Evolutionary conservation across 2,797 vertebrate species (phyloP).

Genomic region (Lepus townsendii): DNA sequence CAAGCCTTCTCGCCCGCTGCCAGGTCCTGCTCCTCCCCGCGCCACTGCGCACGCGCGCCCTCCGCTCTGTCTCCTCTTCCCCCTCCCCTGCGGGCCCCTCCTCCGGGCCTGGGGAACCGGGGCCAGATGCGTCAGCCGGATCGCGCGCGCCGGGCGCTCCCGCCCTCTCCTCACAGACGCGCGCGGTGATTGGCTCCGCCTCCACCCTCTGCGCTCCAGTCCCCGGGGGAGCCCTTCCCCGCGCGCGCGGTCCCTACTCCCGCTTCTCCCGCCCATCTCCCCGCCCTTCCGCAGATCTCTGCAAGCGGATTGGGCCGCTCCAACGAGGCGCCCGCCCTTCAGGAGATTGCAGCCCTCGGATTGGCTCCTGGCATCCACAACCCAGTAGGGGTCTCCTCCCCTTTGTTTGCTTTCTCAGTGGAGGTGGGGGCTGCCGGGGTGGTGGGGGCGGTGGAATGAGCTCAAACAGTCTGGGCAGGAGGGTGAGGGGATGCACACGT

Average conservation of each 20-base stretch:
- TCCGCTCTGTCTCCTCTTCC: slow-evolving; percentile 40
- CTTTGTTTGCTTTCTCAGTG: slow-evolving; percentile 70
- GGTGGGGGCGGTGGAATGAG: background rate
- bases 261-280: background rate
- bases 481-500: slow-evolving; percentile 42
- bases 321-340: slow-evolving; percentile 51
- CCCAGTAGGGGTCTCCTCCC: slow-evolving; percentile 65
- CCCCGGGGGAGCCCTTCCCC: background rate
- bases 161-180: background rate
- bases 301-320: slow-evolving; percentile 30
- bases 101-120: background rate
- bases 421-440: accelerated
- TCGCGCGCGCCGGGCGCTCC: slow-evolving; percentile 65
- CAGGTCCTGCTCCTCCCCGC: slow-evolving; percentile 77
- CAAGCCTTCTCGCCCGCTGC: slow-evolving; percentile 67
- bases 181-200: slow-evolving; percentile 32
- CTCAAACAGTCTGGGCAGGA: background rate
- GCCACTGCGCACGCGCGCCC: slow-evolving; percentile 78
- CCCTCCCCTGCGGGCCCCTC: slow-evolving; percentile 17
- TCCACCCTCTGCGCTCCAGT: background rate
- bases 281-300: slow-evolving; percentile 6
- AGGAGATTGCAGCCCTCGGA: background rate
- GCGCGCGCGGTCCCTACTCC: accelerated
- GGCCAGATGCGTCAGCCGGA: slow-evolving; percentile 78
- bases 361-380: slow-evolving; percentile 52